Evolutionary conservation across 2,797 vertebrate genomes (phyloP), one percentile per base, ranked within the genome.

Genomic region (Spinibarbus caldwelli): DNA sequence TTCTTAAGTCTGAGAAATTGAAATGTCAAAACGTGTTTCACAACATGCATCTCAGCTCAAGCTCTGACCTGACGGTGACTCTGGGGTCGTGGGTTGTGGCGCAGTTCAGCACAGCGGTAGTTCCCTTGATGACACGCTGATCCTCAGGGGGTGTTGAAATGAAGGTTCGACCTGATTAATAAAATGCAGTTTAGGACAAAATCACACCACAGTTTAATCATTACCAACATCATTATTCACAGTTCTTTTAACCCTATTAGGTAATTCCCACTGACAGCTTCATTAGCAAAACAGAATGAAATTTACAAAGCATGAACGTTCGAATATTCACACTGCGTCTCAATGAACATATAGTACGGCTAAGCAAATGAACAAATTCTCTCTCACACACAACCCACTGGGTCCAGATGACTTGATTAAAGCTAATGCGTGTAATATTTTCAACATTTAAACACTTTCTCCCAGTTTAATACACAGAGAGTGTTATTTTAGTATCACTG

Each of bases 101-200:
- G 12, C 97, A 99, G 71, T 82, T 91, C 90, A 99, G 94, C 1
- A 92, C 87, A 11, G 97, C 97, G 0, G 95, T 98, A 85, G 97
- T 99, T 78, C 97, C 97, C 93, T 99, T 99, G 91, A 98, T 98
- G 85, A 98, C 97, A 1, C 96, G 96, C 81, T 91, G 95, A 88
- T 98, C 96, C 80, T 96, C 92, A 0, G 97, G 97, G 84, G 95
- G 94, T 47, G 89, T 91, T 17, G 96, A 92, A 78, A 99, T 97
- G 87, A 90, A 90, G 0, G 97, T 98, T 7, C 96, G 96, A 89
- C 95, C 97, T 99, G 85, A 77, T 83, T 67, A 79, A 79, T 72
- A 73, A 72, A 85, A 66, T 26, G 47, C 26, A 70, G 79, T 68
- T 76, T 78, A 82, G 66, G 64, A 76, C 80, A 82, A 54, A 80